Evolutionary conservation across 2,888 invertebrate species (phyloP).

Genomic region (Yponomeuta malinellus): DNA sequence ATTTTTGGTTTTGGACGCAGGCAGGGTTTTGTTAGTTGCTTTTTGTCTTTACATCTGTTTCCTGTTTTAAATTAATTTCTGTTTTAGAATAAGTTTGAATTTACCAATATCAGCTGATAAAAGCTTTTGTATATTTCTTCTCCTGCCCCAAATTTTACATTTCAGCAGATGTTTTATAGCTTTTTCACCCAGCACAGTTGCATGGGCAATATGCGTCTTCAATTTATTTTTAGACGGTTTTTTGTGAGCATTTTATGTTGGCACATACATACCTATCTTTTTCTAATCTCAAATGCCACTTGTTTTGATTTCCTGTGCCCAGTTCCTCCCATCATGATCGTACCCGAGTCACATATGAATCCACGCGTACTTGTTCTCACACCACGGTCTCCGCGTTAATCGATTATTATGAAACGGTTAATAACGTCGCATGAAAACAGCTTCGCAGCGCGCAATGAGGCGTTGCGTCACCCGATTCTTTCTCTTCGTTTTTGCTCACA

Average conservation of each 20-base stretch:
- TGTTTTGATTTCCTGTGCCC: not conserved
- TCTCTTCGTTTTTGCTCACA: conserved; percentile 10
- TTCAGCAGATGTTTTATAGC: not conserved
- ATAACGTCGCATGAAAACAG: not conserved
- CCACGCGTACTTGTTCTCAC: not conserved
- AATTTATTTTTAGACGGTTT: not conserved
- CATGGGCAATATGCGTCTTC: not conserved
- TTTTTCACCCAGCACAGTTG: not conserved
- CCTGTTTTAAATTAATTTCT: too few species aligned
- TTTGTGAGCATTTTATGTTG: not conserved
- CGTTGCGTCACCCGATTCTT: conserved; percentile 40
- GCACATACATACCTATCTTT: not conserved
- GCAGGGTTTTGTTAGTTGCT: too few species aligned
- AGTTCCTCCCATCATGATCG: too few species aligned
- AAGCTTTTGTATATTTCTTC: not conserved
- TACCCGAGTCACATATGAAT: too few species aligned
- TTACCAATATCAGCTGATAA: too few species aligned
- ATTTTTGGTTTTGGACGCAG: too few species aligned
- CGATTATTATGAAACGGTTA: conserved; percentile 4
- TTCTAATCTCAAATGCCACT: not conserved
- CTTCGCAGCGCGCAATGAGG: conserved; percentile 15
- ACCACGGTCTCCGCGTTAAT: not conserved
- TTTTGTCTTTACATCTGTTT: too few species aligned
- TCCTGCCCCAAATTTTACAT: not conserved
- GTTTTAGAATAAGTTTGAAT: too few species aligned